A percentile compares a stretch with the other conserved stretches of the same genome.
phyloP scores from a whole-genome alignment of 2,113 vertebrate species.

The Ursus arctos region DNA sequence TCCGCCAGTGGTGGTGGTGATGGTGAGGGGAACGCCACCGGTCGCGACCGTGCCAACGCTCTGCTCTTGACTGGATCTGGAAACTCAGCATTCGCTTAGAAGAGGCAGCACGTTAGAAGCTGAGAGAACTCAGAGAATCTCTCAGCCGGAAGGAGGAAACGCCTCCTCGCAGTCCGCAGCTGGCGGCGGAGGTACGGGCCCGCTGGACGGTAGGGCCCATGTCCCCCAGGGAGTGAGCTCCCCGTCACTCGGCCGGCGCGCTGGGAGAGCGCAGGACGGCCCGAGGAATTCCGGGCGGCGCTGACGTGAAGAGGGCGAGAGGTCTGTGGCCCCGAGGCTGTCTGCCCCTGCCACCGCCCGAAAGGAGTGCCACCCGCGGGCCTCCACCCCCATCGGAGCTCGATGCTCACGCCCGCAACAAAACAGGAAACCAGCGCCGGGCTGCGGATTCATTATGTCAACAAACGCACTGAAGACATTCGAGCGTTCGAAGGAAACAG shows the following conservation, averaged over 20 bases:
- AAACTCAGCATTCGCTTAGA: not conserved
- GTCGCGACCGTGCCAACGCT: not conserved
- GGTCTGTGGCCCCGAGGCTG: not conserved
- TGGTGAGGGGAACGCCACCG: not conserved
- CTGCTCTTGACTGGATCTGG: not conserved
- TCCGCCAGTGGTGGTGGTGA: fast-evolving
- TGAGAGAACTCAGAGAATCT: not conserved
- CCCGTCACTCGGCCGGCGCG: not conserved
- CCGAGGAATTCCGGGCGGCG: not conserved
- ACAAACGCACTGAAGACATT: constrained; percentile 51
- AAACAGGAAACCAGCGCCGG: constrained; percentile 72
- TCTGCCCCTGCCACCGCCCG: not conserved
- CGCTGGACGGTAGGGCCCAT: not conserved
- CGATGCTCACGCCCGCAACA: constrained; percentile 7
- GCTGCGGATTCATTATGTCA: constrained; percentile 66
- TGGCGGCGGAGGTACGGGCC: not conserved
- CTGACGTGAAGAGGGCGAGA: not conserved
- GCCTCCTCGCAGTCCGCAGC: not conserved
- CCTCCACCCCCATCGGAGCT: not conserved
- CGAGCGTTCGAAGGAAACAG: not conserved
- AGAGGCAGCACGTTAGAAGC: not conserved
- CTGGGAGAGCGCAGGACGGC: not conserved
- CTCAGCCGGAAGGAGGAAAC: not conserved
- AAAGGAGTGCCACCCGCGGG: not conserved
- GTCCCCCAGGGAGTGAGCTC: not conserved